Evolutionary conservation across 2,797 vertebrate genomes (phyloP).

Genomic region (Chaetodon trifasciatus): DNA sequence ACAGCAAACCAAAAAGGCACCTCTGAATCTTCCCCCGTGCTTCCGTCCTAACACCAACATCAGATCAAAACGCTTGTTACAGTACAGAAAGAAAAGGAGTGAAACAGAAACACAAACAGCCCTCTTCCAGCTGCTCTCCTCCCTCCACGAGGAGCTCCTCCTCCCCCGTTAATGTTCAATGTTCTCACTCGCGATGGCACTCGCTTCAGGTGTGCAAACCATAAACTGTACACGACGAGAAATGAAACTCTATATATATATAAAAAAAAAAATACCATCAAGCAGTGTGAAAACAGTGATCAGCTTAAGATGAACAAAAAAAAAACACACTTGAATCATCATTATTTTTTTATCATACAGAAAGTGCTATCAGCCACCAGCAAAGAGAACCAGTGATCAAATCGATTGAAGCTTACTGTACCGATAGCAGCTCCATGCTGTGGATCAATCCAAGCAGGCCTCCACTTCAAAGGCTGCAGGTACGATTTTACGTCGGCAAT

Average conservation of each 20-base stretch:
- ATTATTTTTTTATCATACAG: conserved; percentile 61
- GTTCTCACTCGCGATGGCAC: conserved; percentile 65
- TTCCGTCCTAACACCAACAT: conserved; percentile 39
- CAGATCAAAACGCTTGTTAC: conserved; percentile 42
- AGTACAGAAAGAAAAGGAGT: conserved; percentile 53
- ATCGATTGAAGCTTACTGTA: conserved; percentile 49
- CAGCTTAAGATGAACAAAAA: conserved; percentile 53
- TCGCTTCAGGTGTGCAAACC: conserved; percentile 54
- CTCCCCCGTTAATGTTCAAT: conserved; percentile 26
- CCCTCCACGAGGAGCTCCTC: not conserved
- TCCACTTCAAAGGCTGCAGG: conserved; percentile 20
- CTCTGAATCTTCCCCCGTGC: conserved; percentile 67
- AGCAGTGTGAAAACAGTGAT: conserved; percentile 71
- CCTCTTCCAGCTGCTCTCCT: conserved; percentile 32
- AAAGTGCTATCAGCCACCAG: conserved; percentile 76
- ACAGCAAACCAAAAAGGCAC: conserved; percentile 81
- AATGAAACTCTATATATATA: conserved; percentile 60
- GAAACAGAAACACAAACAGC: conserved; percentile 34
- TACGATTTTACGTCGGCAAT: not conserved
- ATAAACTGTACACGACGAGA: conserved; percentile 71
- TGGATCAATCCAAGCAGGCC: conserved; percentile 11
- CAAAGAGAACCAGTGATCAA: conserved; percentile 72
- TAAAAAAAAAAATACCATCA: conserved; percentile 48
- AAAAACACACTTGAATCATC: conserved; percentile 42
- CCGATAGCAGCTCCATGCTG: conserved; percentile 23